Evolutionary conservation across 2,888 invertebrate genomes (phyloP).

Genomic region (Pheosia tremula): DNA sequence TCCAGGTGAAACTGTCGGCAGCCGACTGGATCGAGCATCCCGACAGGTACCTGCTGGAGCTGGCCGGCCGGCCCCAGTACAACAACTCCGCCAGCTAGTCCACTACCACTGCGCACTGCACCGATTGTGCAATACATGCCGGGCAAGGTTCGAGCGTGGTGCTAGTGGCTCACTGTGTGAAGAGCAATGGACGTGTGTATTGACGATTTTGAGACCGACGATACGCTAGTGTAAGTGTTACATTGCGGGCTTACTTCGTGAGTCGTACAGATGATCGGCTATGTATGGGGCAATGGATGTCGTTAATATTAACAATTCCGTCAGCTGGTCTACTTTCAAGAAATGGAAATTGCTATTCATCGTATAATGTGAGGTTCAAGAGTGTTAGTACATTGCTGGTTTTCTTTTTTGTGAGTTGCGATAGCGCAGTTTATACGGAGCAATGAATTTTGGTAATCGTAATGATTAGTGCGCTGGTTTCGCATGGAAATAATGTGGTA

Average conservation of each 20-base stretch:
- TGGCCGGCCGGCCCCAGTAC: constrained; percentile 93
- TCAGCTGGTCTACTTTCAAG: not conserved
- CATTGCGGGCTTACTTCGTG: not conserved
- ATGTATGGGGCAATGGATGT: not conserved
- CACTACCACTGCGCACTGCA: constrained; percentile 6
- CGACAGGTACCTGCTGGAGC: constrained; percentile 94
- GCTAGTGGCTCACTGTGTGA: not conserved
- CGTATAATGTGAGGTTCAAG: not conserved
- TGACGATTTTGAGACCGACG: not conserved
- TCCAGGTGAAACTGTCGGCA: constrained; percentile 92
- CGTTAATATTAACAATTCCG: not conserved
- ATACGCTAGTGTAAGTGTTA: not conserved
- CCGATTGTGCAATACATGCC: too few relatives aligned
- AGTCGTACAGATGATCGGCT: not conserved
- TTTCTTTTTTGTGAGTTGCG: not conserved
- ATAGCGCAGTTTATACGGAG: not conserved
- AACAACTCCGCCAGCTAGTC: constrained; percentile 86
- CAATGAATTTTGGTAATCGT: not conserved
- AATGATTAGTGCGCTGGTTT: not conserved
- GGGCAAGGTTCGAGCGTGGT: too few relatives aligned
- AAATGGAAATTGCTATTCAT: not conserved
- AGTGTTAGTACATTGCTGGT: not conserved
- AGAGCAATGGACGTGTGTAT: constrained; percentile 9
- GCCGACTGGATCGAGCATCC: constrained; percentile 98
- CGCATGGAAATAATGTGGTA: not conserved